Evolutionary conservation across 1,140 invertebrate genomes (phyloP).

Genomic region (Aphidius ervi): DNA sequence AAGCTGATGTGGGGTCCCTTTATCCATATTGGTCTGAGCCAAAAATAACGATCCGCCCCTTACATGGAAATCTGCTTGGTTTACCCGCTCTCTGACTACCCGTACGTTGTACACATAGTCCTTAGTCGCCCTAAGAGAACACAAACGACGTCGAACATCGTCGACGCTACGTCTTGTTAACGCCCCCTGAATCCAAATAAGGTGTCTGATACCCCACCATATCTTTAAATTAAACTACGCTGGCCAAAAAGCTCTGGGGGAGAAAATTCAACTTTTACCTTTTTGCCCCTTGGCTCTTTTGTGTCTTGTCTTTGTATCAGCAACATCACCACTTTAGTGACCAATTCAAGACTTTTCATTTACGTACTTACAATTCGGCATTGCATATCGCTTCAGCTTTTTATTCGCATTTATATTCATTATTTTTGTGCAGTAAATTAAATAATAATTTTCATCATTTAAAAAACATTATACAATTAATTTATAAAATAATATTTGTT

Average conservation of each 20-base stretch:
- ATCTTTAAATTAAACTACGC: not conserved
- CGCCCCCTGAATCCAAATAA: slow-evolving; percentile 50
- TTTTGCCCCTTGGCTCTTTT: not conserved
- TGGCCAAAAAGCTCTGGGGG: too few species aligned
- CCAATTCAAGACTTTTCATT: slow-evolving; percentile 2
- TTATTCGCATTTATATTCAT: too few species aligned
- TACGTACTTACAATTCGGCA: not conserved
- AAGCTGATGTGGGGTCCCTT: slow-evolving; percentile 42
- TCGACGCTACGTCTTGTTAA: slow-evolving; percentile 26
- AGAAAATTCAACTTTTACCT: not conserved
- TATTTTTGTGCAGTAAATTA: too few species aligned
- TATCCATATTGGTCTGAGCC: slow-evolving; percentile 46
- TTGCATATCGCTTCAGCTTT: too few species aligned
- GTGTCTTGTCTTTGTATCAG: not conserved
- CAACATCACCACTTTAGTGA: not conserved
- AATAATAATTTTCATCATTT: too few species aligned
- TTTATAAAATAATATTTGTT: too few species aligned
- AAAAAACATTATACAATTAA: too few species aligned
- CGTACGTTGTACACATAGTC: slow-evolving; percentile 32
- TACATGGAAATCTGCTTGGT: slow-evolving; percentile 43
- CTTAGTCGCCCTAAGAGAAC: slow-evolving; percentile 41
- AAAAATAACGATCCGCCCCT: slow-evolving; percentile 48
- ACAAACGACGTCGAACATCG: slow-evolving; percentile 23
- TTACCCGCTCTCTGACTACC: slow-evolving; percentile 23
- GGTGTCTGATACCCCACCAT: slow-evolving; percentile 35